Conservation (phyloP, 2,113 vertebrate species). For the Aphelocoma coerulescens region DNA sequence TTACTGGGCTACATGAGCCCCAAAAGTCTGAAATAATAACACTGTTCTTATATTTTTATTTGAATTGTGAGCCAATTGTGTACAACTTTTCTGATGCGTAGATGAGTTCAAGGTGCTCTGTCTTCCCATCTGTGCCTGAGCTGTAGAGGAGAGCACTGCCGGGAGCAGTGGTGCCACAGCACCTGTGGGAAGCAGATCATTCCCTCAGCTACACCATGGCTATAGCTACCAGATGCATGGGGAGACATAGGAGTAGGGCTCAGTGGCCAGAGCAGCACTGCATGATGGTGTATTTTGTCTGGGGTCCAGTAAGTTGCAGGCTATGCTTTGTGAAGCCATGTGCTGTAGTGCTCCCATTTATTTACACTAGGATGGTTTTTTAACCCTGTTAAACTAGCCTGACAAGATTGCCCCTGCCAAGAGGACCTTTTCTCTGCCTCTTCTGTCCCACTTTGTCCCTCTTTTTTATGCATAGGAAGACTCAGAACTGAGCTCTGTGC, state of each 20-base stretch:
- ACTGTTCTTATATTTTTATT: neutral
- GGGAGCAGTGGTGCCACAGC: neutral
- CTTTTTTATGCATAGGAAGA: neutral
- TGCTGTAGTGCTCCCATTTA: neutral
- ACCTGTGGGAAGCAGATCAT: rapidly evolving
- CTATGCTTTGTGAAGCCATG: neutral
- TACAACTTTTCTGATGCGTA: neutral
- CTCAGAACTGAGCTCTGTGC: neutral
- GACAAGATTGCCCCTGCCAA: neutral
- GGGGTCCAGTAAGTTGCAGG: neutral
- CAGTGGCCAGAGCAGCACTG: neutral
- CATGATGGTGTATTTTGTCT: neutral
- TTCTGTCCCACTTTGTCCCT: neutral
- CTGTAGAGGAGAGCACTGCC: neutral
- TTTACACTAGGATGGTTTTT: neutral
- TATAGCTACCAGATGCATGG: neutral
- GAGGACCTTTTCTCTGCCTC: neutral
- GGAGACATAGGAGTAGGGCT: neutral
- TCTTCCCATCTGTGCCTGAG: neutral
- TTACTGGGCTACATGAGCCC: neutral
- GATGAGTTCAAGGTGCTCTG: neutral
- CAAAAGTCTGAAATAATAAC: neutral
- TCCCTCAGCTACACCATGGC: neutral
- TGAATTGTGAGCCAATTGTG: neutral
- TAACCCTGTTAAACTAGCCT: neutral